These are phyloP conservation scores for Cosmopolites sordidus DNA, from an alignment of 2,888 invertebrate species.

Conservation along the genomic window DNA sequence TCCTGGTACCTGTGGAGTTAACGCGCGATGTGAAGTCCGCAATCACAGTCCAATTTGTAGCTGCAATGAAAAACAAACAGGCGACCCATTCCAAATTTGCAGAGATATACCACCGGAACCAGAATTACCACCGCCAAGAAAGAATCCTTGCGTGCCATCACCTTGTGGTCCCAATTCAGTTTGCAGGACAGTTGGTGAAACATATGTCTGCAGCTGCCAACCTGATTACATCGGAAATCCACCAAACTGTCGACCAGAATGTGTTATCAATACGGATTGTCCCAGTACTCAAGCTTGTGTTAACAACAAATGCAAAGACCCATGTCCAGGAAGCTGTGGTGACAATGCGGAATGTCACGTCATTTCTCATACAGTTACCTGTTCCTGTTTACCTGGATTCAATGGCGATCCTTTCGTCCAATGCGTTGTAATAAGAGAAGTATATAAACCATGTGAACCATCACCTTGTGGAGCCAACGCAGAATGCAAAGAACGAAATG, in stretches of 20 bases:
- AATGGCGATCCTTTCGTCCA: constrained; percentile 81
- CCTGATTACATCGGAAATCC: constrained; percentile 73
- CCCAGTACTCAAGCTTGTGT: constrained; percentile 73
- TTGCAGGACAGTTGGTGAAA: constrained; percentile 62
- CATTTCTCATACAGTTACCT: constrained; percentile 75
- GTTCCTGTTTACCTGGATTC: constrained; percentile 70
- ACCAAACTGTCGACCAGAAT: constrained; percentile 79
- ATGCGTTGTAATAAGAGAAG: constrained; percentile 59
- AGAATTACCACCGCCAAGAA: constrained; percentile 40
- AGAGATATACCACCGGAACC: constrained; percentile 52
- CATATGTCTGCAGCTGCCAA: constrained; percentile 73
- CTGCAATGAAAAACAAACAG: constrained; percentile 57
- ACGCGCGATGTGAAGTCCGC: constrained; percentile 53
- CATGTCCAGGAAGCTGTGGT: constrained; percentile 79
- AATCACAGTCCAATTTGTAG: constrained; percentile 55
- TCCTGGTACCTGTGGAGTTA: constrained; percentile 53
- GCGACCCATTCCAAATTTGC: constrained; percentile 77
- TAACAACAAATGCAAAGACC: constrained; percentile 75
- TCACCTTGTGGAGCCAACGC: constrained; percentile 86
- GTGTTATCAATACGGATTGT: constrained; percentile 78
- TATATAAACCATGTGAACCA: constrained; percentile 73
- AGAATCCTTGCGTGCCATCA: constrained; percentile 68
- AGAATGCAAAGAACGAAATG: constrained; percentile 69
- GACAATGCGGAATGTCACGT: constrained; percentile 74
- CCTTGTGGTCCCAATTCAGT: constrained; percentile 80